Evolutionary conservation across 1,140 invertebrate genomes (phyloP).

Genomic region (Thaumetopoea pityocampa): DNA sequence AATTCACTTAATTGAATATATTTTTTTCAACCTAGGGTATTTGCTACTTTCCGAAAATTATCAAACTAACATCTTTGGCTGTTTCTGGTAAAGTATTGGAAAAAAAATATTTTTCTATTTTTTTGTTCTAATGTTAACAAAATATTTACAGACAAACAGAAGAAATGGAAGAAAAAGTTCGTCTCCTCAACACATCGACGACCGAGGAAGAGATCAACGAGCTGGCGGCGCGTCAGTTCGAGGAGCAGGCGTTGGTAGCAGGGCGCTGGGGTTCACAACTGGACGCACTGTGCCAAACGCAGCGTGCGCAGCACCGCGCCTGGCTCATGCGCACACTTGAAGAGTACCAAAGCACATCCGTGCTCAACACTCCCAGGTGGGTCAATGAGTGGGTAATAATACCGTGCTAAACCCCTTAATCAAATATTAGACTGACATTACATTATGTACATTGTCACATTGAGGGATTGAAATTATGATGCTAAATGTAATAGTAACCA

Average conservation of each 20-base stretch:
- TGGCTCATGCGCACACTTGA: constrained; percentile 87
- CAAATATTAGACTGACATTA: too few relatives aligned
- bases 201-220: constrained; percentile 88
- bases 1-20: too few relatives aligned
- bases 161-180: constrained; percentile 86
- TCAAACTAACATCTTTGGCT: too few relatives aligned
- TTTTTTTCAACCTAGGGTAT: too few relatives aligned
- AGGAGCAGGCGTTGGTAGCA: constrained; percentile 85
- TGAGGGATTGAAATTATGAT: too few relatives aligned
- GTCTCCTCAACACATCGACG: constrained; percentile 78
- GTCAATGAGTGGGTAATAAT: neutral
- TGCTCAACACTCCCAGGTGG: constrained; percentile 76
- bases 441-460: too few relatives aligned
- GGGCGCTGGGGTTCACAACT: constrained; percentile 87
- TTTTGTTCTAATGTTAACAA: too few relatives aligned
- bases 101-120: too few relatives aligned
- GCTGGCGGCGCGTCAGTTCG: constrained; percentile 85
- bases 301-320: constrained; percentile 84
- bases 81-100: too few relatives aligned
- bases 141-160: constrained; percentile 80
- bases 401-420: too few relatives aligned
- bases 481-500: too few relatives aligned
- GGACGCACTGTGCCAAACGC: constrained; percentile 83
- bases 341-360: constrained; percentile 79
- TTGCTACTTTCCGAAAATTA: too few relatives aligned